Evolutionary conservation across 2,888 invertebrate species (phyloP).

Genomic region (Hyposoter dolosus): DNA sequence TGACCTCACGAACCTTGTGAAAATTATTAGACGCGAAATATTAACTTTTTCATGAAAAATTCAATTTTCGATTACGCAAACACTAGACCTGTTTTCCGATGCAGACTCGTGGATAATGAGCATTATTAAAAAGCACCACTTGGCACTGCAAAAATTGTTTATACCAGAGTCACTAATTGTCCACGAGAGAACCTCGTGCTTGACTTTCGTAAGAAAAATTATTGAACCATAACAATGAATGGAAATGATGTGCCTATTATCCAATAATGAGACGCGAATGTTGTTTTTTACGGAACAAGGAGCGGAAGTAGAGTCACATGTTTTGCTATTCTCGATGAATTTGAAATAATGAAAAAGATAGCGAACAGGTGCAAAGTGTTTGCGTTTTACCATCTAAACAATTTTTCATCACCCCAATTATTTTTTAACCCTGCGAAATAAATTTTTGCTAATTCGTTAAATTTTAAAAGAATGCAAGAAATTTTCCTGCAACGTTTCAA

Average conservation of each 20-base stretch:
- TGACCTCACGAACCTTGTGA: not conserved
- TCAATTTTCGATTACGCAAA: constrained; percentile 3
- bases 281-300: constrained; percentile 9
- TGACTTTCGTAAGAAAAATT: constrained; percentile 14
- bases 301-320: constrained; percentile 21
- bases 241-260: constrained; percentile 6
- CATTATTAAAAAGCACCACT: constrained; percentile 27
- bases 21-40: not conserved
- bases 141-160: constrained; percentile 6
- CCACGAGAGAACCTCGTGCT: not conserved
- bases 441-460: not conserved
- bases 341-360: not conserved
- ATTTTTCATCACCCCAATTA: not conserved
- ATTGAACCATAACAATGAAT: constrained; percentile 5
- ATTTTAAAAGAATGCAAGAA: not conserved
- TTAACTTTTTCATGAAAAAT: not conserved
- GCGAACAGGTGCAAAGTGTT: not conserved
- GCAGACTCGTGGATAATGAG: constrained; percentile 17
- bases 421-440: not conserved
- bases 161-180: constrained; percentile 35
- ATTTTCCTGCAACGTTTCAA: not conserved
- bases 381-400: not conserved
- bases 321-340: not conserved
- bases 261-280: not conserved
- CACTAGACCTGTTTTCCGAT: not conserved